These are phyloP conservation scores for Erithacus rubecula DNA, from an alignment of 2,797 vertebrate genomes.

Conservation along the genomic window DNA sequence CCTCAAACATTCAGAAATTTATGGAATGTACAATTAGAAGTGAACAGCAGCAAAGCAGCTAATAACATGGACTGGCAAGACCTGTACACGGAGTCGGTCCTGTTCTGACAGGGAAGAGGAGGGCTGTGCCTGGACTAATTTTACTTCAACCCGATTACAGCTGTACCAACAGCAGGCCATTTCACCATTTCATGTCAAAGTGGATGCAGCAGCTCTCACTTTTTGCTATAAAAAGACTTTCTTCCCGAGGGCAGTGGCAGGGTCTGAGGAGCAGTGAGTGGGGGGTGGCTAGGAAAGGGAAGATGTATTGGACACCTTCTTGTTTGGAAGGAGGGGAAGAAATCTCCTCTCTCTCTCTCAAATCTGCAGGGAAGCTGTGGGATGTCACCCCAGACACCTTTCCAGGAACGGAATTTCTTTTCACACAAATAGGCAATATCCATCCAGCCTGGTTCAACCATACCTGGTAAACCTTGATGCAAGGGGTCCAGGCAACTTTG, in stretches of 20 bases:
- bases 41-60: constrained; percentile 77
- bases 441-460: constrained; percentile 68
- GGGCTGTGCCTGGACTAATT: constrained; percentile 66
- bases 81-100: constrained; percentile 65
- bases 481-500: constrained; percentile 72
- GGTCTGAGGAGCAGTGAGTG: background rate
- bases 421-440: constrained; percentile 57
- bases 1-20: constrained; percentile 73
- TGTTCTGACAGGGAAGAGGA: constrained; percentile 66
- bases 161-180: constrained; percentile 31
- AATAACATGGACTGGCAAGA: constrained; percentile 75
- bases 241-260: constrained; percentile 7
- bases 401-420: constrained; percentile 60
- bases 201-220: constrained; percentile 15
- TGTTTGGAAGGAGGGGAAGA: background rate
- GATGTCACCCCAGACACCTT: constrained; percentile 61
- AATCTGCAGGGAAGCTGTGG: constrained; percentile 50
- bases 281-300: background rate
- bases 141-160: constrained; percentile 34
- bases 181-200: constrained; percentile 9
- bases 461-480: constrained; percentile 76
- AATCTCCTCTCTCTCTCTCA: constrained; percentile 56
- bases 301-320: background rate
- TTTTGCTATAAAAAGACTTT: constrained; percentile 20
- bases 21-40: constrained; percentile 75